These are phyloP conservation scores for Coranthus polyacanthus DNA, from an alignment of 2,797 vertebrate genomes.

Conservation along the genomic window DNA sequence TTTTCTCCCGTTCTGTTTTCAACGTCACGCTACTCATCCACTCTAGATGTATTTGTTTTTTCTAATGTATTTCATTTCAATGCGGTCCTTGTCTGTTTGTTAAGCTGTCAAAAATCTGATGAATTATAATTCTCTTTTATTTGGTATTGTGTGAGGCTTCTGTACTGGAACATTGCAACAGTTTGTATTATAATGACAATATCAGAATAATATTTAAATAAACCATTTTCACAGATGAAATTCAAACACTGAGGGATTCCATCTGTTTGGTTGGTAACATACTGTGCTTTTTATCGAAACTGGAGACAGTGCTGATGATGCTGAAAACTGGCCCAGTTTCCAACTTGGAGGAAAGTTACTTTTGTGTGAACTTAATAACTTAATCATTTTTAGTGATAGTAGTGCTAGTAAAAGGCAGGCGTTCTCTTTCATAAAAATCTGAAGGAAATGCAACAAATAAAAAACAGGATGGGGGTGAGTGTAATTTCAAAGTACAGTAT, in stretches of 20 bases:
- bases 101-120: conserved; percentile 73
- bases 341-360: conserved; percentile 30
- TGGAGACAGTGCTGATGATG: conserved; percentile 36
- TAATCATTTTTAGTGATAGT: conserved; percentile 36
- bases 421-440: no score
- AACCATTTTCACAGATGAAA: conserved; percentile 82
- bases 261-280: conserved; percentile 62
- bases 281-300: conserved; percentile 21
- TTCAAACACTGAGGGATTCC: conserved; percentile 66
- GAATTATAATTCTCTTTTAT: conserved; percentile 72
- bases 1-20: conserved; percentile 56
- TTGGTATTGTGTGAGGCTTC: conserved; percentile 79
- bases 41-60: conserved; percentile 74
- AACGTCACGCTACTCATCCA: conserved; percentile 49
- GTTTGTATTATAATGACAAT: conserved; percentile 82
- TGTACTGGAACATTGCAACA: conserved; percentile 80
- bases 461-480: not conserved
- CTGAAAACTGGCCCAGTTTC: conserved; percentile 31
- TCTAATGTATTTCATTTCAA: conserved; percentile 72
- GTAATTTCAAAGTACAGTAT: not conserved
- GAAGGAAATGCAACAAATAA: no score
- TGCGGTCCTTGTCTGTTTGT: conserved; percentile 77
- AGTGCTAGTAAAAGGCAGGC: no score
- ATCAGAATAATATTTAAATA: conserved; percentile 81
- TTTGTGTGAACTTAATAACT: conserved; percentile 25